phyloP scores from a whole-genome alignment of 2,797 vertebrate species.

The Halcyon leucocephala region DNA sequence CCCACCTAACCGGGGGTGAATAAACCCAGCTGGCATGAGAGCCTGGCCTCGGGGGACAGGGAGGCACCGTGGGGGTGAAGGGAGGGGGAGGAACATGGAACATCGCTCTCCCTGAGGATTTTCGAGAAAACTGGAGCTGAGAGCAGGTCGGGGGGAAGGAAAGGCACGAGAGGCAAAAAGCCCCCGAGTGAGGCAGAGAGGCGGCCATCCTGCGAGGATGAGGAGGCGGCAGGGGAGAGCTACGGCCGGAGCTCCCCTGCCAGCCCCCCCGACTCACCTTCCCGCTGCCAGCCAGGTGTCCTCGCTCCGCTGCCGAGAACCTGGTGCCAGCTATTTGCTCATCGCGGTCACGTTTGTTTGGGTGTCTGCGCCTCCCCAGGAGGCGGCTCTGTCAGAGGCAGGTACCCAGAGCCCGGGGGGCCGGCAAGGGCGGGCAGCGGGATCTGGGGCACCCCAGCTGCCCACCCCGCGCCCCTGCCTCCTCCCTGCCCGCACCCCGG shows the following conservation, averaged over 20 bases:
- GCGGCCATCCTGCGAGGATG: neutral
- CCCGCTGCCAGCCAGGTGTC: neutral
- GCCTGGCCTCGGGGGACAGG: neutral
- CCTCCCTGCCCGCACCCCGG: neutral
- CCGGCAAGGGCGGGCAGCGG: neutral
- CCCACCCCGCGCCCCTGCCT: neutral
- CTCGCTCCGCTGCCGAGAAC: neutral
- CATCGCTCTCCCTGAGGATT: neutral
- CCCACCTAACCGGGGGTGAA: neutral
- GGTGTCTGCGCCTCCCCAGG: slow-evolving; percentile 70
- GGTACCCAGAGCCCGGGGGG: neutral
- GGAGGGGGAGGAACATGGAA: neutral
- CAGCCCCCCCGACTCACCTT: neutral
- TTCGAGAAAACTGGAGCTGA: neutral
- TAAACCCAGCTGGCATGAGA: neutral
- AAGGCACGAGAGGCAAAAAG: neutral
- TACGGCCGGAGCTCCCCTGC: neutral
- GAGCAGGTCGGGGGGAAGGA: neutral
- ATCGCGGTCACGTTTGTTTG: slow-evolving; percentile 80
- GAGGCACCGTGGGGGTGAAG: neutral
- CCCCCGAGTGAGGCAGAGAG: neutral
- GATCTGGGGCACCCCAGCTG: neutral
- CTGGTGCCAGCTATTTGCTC: slow-evolving; percentile 52
- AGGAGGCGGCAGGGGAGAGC: neutral
- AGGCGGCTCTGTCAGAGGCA: neutral